Evolutionary conservation across 2,888 invertebrate species (phyloP), one percentile per base, ranked within the genome.

Genomic region (Drosophila pseudotalamancana): DNA sequence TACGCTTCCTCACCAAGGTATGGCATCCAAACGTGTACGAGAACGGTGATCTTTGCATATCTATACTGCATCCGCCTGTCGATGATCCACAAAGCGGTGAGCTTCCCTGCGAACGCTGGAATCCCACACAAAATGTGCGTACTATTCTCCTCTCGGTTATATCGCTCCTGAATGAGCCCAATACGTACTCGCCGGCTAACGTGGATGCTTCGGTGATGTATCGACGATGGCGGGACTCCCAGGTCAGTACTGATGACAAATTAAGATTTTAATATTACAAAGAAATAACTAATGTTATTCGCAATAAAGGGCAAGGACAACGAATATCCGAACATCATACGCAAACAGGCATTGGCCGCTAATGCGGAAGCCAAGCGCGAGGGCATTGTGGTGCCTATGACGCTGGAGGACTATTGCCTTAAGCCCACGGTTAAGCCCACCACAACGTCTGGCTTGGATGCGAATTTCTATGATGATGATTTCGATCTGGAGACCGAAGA

Each of bases 1-100:
- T 99, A 92, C 95, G 98, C 89, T 99, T 99, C 93, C 94, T 98
- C 92, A 98, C 98, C 79, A 99, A 99, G 95, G 98, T 99, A 87
- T 99, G 99, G 99, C 99, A 99, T 93, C 99, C 99, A 78, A 99
- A 99, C 94, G 99, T 99, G 18, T 99, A 99, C 93, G 99, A 99
- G 97, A 99, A 99, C 92, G 99, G 99, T 43, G 99, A 99, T 92
- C 94, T 99, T 61, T 99, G 99, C 93, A 99, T 99, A 93, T 99
- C 99, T 80, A 99, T 99, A 91, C 94, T 99, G 68, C 99, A 99
- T 92, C 99, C 99, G 62, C 99, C 99, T 14, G 96, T 99, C 57
- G 99, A 99, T 92, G 99, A 99, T 92, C 99, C 99, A 31, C 99
- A 99, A 91, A 98, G 98, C 87, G 99, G 99, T 21, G 99, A 99